Evolutionary conservation across 2,797 vertebrate species (phyloP), one percentile per base, ranked within the genome.

Genomic region (Alosa sapidissima): DNA sequence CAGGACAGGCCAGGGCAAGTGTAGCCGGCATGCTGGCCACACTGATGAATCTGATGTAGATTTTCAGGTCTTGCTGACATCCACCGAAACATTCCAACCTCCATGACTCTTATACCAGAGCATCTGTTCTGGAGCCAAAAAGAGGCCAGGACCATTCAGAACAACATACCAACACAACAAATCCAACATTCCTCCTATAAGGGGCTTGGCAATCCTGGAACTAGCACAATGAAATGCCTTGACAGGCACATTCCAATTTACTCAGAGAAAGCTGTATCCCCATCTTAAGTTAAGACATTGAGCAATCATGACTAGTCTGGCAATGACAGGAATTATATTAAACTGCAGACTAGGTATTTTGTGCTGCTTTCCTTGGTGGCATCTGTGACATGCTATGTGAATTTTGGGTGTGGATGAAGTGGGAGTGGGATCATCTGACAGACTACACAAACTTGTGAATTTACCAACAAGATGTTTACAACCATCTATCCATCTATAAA

Each of bases 141-240:
- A 47, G 72, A 47, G 36, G 36, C 16, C 36, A 21, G 72, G 72
- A 78, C 41, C 41, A 45, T 78, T 45, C 5, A 21, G 16, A 78
- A 47, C 60, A 65, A 65, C 65, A 72, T 72, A 72, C 65, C 65
- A 72, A 72, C n/a, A 36, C 72, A 78, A 62, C 72, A 78, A 78
- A 47, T 78, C 19, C 41, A 78, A 36, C 72, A 78, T 78, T 78
- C 72, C 72, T 16, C 72, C 41, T 21, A 45, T 9, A 47, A 78
- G 72, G 72, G 72, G 36, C 72, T 78, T 21, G 41, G 72, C 72
- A 45, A 47, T 78, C 19, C 16, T 78, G 72, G 41, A 78, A 45
- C 72, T 21, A 78, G 41, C 41, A 78, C 72, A 78, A 78, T 78
- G 72, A 78, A 36, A 78, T 21, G 72, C 41, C 72, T 78, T 78